These are phyloP conservation scores for Emmelina monodactyla DNA, from an alignment of 2,888 invertebrate species.

Conservation along the genomic window DNA sequence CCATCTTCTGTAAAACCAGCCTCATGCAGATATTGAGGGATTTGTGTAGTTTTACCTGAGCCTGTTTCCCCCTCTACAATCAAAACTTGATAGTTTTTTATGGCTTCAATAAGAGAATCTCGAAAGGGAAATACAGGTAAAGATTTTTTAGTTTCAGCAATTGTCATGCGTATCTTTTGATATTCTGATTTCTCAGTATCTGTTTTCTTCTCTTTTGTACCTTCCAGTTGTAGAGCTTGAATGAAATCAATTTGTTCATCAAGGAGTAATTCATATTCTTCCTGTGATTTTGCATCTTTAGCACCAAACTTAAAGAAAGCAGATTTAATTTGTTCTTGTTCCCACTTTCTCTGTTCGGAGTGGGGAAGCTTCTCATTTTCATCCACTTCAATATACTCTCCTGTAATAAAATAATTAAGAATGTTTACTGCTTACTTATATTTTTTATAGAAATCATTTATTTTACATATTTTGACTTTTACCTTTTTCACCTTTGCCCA, in stretches of 20 bases:
- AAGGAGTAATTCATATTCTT: conserved; percentile 91
- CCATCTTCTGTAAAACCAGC: conserved; percentile 86
- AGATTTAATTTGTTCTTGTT: conserved; percentile 94
- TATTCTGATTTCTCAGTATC: conserved; percentile 70
- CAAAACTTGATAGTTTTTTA: conserved; percentile 87
- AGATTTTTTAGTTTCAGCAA: conserved; percentile 91
- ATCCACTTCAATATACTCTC: conserved; percentile 84
- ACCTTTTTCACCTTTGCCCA: conserved; percentile 76
- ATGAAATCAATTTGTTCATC: conserved; percentile 99
- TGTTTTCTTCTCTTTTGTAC: conserved; percentile 66
- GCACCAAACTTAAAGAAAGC: conserved; percentile 95
- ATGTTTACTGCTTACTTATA: too few species aligned
- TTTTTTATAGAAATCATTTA: too few species aligned
- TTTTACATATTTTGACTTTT: too few species aligned
- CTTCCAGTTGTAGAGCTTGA: conserved; percentile 84
- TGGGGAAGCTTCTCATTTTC: conserved; percentile 84
- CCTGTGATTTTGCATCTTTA: conserved; percentile 76
- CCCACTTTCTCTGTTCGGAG: conserved; percentile 94
- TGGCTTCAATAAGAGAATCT: conserved; percentile 87
- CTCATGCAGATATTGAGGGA: conserved; percentile 97
- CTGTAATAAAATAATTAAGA: too few species aligned
- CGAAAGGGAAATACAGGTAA: conserved; percentile 94
- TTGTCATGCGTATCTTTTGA: conserved; percentile 74
- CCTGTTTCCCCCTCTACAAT: conserved; percentile 99
- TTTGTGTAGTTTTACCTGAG: conserved; percentile 98